Evolutionary conservation across 2,113 vertebrate genomes (phyloP).

Genomic region (Pseudopipra pipra): DNA sequence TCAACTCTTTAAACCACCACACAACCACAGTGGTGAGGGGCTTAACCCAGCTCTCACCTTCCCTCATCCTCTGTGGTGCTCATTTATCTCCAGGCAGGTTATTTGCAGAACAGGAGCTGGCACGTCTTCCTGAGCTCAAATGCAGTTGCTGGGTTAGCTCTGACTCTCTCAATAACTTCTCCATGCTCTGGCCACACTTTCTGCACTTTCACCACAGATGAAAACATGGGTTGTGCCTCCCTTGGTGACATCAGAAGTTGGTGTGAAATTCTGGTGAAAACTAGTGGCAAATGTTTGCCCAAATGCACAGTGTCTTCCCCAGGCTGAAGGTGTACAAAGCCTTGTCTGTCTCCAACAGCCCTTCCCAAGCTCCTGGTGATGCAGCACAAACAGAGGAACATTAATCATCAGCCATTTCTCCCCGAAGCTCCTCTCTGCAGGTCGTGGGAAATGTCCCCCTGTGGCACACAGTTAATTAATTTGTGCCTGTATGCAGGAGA

Average conservation of each 20-base stretch:
- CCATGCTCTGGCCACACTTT: background rate
- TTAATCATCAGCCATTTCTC: conserved; percentile 40
- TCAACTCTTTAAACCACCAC: background rate
- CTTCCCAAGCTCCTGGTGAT: background rate
- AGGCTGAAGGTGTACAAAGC: background rate
- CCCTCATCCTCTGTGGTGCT: background rate
- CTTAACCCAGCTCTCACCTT: background rate
- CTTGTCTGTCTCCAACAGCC: background rate
- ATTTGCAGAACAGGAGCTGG: background rate
- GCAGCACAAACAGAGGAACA: background rate
- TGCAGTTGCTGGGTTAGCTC: background rate
- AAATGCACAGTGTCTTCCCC: background rate
- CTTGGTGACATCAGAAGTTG: background rate
- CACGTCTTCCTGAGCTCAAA: background rate
- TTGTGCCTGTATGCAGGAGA: conserved; percentile 27
- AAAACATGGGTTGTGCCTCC: background rate
- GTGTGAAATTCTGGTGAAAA: background rate
- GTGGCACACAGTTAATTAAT: conserved; percentile 51
- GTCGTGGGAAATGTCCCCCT: conserved; percentile 27
- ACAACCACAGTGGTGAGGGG: background rate
- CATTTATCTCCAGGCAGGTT: background rate
- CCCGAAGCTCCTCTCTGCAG: background rate
- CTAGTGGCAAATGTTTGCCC: background rate
- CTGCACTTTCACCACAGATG: background rate
- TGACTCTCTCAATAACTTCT: background rate